Conservation (phyloP, 2,113 vertebrate species). For the Pygoscelis adeliae region DNA sequence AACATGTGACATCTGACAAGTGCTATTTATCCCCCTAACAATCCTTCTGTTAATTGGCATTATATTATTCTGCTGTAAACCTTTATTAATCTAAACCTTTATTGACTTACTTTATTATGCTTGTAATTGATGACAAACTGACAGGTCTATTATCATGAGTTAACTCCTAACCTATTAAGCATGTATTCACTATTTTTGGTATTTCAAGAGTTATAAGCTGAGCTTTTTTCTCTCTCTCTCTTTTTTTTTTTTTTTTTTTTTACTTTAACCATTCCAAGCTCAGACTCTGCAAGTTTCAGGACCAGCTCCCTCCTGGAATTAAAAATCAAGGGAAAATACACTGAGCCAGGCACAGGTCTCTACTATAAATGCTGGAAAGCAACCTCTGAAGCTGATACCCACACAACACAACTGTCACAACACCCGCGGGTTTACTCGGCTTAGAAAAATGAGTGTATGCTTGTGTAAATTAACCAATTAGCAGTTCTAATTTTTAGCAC, state of each 20-base stretch:
- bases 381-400: background rate
- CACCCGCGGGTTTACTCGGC: background rate
- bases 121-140: background rate
- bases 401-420: background rate
- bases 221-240: background rate
- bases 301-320: background rate
- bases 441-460: background rate
- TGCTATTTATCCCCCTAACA: background rate
- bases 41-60: background rate
- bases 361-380: background rate
- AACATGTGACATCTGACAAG: background rate
- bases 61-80: background rate
- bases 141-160: background rate
- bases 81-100: background rate
- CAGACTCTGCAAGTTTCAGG: background rate
- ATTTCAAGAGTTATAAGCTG: background rate
- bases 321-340: background rate
- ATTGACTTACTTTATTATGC: background rate
- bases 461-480: background rate
- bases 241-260: background rate
- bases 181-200: background rate
- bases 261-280: background rate
- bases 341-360: accelerated
- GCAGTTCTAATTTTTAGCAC: background rate
- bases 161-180: background rate